Conservation (phyloP, 2,797 vertebrate genomes). For the Coilia nasus region DNA sequence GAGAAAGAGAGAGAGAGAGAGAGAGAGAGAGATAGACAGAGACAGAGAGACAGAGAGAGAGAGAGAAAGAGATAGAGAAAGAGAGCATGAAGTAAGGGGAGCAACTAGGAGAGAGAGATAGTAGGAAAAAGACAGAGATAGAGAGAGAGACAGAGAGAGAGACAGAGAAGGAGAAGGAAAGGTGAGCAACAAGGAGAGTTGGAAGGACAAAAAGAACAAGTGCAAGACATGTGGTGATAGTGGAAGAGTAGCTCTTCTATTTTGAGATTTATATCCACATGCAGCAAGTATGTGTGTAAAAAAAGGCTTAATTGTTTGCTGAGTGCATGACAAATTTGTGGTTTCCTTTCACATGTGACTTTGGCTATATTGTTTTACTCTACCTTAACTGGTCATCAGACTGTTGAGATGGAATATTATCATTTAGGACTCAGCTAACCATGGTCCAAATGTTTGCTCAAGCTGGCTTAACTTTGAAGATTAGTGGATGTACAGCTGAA, state of each 20-base stretch:
- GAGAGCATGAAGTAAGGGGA: not conserved
- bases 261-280: not conserved
- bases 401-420: too few relatives aligned
- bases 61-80: not conserved
- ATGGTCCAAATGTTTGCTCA: not conserved
- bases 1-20: not conserved
- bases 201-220: constrained; percentile 1
- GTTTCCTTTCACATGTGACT: not conserved
- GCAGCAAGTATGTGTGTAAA: too few relatives aligned
- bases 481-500: not conserved
- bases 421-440: too few relatives aligned
- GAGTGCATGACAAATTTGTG: not conserved
- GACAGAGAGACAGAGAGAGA: not conserved
- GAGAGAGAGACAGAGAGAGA: not conserved
- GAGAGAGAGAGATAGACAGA: not conserved
- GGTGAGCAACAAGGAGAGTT: not conserved
- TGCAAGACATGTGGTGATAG: not conserved
- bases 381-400: too few relatives aligned
- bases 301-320: not conserved
- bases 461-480: not conserved
- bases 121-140: not conserved
- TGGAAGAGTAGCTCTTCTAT: not conserved
- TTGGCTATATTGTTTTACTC: too few relatives aligned
- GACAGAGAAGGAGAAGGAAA: not conserved
- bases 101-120: not conserved